Conservation (phyloP, 2,888 invertebrate species). For the Lasioglossum pauxillum region DNA sequence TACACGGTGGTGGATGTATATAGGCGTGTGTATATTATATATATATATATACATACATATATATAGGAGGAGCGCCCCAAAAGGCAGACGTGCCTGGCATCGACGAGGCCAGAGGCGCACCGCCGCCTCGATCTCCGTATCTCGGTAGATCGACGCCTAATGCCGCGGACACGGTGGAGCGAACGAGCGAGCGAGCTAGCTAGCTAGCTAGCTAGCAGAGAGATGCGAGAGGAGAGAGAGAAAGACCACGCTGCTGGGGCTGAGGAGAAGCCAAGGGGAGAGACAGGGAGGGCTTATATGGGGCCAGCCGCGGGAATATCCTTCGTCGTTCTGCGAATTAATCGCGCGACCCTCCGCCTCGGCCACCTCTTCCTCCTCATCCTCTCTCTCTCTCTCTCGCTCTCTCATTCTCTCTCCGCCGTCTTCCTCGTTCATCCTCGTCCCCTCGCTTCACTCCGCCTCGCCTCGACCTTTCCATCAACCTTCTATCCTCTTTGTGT, state of each 20-base stretch:
- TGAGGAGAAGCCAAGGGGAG: constrained; percentile 33
- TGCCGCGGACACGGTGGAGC: constrained; percentile 73
- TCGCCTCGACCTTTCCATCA: constrained; percentile 71
- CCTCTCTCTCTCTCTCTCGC: background rate
- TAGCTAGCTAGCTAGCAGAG: background rate
- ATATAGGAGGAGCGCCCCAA: constrained; percentile 74
- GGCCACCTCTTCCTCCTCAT: constrained; percentile 49
- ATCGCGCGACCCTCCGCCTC: constrained; percentile 73
- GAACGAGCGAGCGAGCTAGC: background rate
- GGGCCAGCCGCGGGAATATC: constrained; percentile 76
- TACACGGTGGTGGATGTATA: constrained; percentile 21
- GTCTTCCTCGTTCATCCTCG: constrained; percentile 15
- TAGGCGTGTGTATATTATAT: constrained; percentile 17
- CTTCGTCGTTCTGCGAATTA: constrained; percentile 80
- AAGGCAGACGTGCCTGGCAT: constrained; percentile 83
- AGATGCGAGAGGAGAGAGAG: constrained; percentile 27
- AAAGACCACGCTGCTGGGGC: constrained; percentile 29
- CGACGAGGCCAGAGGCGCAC: constrained; percentile 77
- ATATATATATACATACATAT: constrained; percentile 7
- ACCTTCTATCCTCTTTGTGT: constrained; percentile 70
- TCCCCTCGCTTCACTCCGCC: constrained; percentile 46
- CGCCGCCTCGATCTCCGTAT: constrained; percentile 77
- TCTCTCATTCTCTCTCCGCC: constrained; percentile 21
- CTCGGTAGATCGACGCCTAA: constrained; percentile 80
- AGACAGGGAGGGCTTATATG: constrained; percentile 64